These are phyloP conservation scores for Hemiprocne comata DNA, from an alignment of 2,113 vertebrate genomes.

Conservation along the genomic window DNA sequence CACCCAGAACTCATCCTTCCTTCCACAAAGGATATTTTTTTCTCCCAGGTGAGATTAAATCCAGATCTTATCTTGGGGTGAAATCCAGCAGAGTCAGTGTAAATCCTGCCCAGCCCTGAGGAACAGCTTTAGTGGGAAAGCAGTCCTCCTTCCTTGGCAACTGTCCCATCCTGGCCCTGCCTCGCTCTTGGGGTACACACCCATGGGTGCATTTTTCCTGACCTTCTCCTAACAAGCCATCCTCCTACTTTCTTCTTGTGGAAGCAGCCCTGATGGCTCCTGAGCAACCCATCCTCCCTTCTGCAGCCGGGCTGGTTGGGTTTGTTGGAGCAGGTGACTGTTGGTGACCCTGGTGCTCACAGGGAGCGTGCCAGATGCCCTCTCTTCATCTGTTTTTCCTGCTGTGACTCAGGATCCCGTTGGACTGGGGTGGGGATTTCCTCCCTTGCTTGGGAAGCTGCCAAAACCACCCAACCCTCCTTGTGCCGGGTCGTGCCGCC, in stretches of 20 bases:
- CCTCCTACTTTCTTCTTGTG: accelerated
- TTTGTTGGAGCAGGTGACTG: not conserved
- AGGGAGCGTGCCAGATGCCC: accelerated
- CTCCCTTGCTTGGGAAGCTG: not conserved
- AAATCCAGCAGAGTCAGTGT: not conserved
- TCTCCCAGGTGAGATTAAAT: not conserved
- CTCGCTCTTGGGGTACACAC: accelerated
- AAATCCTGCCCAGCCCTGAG: not conserved
- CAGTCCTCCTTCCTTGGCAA: not conserved
- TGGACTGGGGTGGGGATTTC: not conserved
- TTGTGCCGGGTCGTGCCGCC: accelerated
- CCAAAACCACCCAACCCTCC: not conserved
- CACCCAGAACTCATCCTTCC: not conserved
- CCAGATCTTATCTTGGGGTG: not conserved
- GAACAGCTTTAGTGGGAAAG: not conserved
- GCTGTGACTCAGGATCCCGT: not conserved
- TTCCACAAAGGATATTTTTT: not conserved
- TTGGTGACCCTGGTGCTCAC: not conserved
- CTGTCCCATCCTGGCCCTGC: no score
- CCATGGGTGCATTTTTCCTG: not conserved
- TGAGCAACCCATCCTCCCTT: not conserved
- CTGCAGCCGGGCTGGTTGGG: not conserved
- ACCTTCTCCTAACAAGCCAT: not conserved
- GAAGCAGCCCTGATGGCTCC: not conserved
- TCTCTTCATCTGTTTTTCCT: not conserved